Conservation (phyloP, 2,113 vertebrate genomes). For the Aptenodytes forsteri region DNA sequence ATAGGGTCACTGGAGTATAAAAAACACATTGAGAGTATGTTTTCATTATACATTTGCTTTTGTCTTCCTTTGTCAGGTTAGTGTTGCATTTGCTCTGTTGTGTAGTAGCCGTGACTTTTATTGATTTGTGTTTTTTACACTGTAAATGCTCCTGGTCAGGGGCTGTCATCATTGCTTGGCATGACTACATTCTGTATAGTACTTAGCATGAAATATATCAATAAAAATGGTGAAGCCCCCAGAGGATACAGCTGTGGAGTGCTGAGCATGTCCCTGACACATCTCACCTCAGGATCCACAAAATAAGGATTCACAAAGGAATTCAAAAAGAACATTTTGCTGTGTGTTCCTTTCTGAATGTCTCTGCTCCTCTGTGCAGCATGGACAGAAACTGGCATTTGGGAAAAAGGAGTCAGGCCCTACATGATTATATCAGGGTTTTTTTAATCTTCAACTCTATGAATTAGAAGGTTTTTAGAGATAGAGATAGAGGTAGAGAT, state of each 20-base stretch:
- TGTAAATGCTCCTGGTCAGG: conserved; percentile 29
- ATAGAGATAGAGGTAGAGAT: neutral
- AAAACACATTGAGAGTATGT: conserved; percentile 31
- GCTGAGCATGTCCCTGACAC: neutral
- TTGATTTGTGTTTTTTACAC: conserved; percentile 34
- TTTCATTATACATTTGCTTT: conserved; percentile 51
- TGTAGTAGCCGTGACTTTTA: conserved; percentile 2
- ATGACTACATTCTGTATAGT: neutral
- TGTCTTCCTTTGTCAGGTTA: conserved; percentile 47
- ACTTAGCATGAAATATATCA: conserved; percentile 38
- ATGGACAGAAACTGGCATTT: neutral
- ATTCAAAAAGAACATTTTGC: neutral
- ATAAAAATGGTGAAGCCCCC: neutral
- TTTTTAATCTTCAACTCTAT: neutral
- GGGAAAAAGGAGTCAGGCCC: neutral
- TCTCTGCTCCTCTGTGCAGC: neutral
- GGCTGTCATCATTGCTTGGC: conserved; percentile 9
- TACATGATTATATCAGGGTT: neutral
- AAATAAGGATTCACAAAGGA: neutral
- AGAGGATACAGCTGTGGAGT: neutral
- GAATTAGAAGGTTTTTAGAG: neutral
- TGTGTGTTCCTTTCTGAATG: neutral
- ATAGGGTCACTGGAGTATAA: conserved; percentile 36
- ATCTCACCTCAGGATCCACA: neutral
- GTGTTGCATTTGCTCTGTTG: conserved; percentile 22